These are phyloP conservation scores for Eilema depressum DNA, from an alignment of 2,888 invertebrate genomes.

Conservation along the genomic window DNA sequence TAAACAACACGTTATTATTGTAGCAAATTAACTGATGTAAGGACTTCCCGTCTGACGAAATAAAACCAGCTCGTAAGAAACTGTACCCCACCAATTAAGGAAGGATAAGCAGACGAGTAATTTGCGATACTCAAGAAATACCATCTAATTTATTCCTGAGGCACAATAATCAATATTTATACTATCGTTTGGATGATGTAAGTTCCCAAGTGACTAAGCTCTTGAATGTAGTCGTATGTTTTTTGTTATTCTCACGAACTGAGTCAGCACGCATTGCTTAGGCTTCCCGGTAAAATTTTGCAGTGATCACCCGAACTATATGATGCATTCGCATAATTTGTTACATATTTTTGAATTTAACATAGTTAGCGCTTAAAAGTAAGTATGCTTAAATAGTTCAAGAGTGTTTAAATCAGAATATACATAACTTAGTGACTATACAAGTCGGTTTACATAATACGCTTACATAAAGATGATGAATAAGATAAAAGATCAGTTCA, in stretches of 20 bases:
- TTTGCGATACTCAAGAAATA: constrained; percentile 33
- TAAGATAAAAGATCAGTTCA: constrained; percentile 69
- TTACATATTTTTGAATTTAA: neutral
- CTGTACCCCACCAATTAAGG: constrained; percentile 38
- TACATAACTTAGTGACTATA: constrained; percentile 63
- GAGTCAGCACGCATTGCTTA: constrained; percentile 62
- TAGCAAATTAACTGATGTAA: constrained; percentile 37
- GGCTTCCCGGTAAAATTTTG: constrained; percentile 60
- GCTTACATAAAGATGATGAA: constrained; percentile 80
- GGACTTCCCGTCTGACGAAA: constrained; percentile 49
- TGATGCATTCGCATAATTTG: constrained; percentile 33
- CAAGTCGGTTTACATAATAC: constrained; percentile 72
- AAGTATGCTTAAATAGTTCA: constrained; percentile 19
- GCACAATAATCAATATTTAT: constrained; percentile 47
- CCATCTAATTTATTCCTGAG: constrained; percentile 34
- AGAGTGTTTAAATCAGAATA: constrained; percentile 29
- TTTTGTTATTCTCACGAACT: constrained; percentile 60
- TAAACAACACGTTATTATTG: neutral
- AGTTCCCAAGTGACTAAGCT: constrained; percentile 45
- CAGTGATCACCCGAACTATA: constrained; percentile 42
- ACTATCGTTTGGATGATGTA: constrained; percentile 48
- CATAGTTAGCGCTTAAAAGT: constrained; percentile 19
- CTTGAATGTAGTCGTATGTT: constrained; percentile 36
- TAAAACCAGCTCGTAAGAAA: constrained; percentile 36
- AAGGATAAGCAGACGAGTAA: constrained; percentile 40